These are phyloP conservation scores for Vimba vimba DNA, from an alignment of 2,113 vertebrate genomes.

Conservation along the genomic window DNA sequence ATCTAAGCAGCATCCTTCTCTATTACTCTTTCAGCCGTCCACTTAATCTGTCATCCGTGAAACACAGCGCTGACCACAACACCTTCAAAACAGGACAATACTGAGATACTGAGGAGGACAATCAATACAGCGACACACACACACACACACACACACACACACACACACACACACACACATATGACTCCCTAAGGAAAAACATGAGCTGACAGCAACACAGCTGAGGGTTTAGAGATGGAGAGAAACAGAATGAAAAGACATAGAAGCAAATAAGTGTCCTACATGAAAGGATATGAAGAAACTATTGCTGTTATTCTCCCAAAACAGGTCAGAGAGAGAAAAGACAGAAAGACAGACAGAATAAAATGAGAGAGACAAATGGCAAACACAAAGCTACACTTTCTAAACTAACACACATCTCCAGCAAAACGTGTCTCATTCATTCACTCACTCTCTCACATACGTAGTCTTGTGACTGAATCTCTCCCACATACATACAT, in stretches of 20 bases:
- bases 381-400: conserved; percentile 35
- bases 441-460: conserved; percentile 54
- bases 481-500: conserved; percentile 61
- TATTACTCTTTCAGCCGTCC: not conserved
- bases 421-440: conserved; percentile 48
- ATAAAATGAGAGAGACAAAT: conserved; percentile 35
- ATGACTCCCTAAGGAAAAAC: conserved; percentile 51
- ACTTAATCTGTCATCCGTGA: conserved; percentile 35
- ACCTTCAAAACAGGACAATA: conserved; percentile 54
- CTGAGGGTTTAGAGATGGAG: conserved; percentile 46
- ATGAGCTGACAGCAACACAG: conserved; percentile 57
- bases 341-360: conserved; percentile 14
- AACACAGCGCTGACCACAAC: conserved; percentile 20
- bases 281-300: not conserved
- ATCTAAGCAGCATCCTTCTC: not conserved
- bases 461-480: conserved; percentile 47
- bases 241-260: not conserved
- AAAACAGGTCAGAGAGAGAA: conserved; percentile 56
- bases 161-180: conserved; percentile 32
- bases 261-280: not conserved
- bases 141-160: conserved; percentile 25
- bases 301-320: conserved; percentile 55
- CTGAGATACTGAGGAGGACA: conserved; percentile 61
- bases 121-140: conserved; percentile 56
- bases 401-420: conserved; percentile 37